Base-by-base conservation (phyloP, 1,140 invertebrate species). In the Trachymyrmex septentrionalis region DNA sequence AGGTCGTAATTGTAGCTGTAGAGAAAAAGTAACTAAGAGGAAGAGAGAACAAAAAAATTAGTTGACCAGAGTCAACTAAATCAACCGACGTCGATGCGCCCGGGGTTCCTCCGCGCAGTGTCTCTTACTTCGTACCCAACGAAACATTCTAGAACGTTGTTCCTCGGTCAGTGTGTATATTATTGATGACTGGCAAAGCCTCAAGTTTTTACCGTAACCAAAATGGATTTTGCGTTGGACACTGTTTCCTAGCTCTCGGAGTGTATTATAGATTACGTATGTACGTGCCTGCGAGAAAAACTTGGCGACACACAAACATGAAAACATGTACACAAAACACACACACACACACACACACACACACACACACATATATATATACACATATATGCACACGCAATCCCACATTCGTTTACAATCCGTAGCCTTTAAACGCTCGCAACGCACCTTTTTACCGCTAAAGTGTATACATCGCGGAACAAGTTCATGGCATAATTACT, bases 111-210 rank as follows among this genome's bases (percentile, higher is more conserved):
- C 53, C 24, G 38, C 38, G 57, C 71, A 71, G 48, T 57, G n/a
- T 85, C 66, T 53, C 75, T 89, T 80, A 80, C 88, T 89, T 88
- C 81, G 9, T 21, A 61, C 61, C 27, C 75, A 85, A 88, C 86
- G 73, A 88, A 89, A 50, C 81, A 76, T 85, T 75, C 57, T 69
- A n/a, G 27, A 85, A 85, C 85, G 84, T 88, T 89, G 87, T 88
- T 77, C 86, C 71, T 81, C 69, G 63, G 48, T 81, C 77, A 78
- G 59, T 64, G 44, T 73, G 67, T 80, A 82, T 72, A 38, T 59
- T 86, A 67, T 86, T 55, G 61, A 53, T 66, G 75, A 85, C 82
- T 67, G 73, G 50, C 75, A 85, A 66, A 53, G 71, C 48, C 67
- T 63, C 57, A 64, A 85, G 50, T 85, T 85, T 78, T 85, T 77